These are phyloP conservation scores for Amazona guildingii DNA, from an alignment of 2,113 vertebrate species.

Conservation along the genomic window DNA sequence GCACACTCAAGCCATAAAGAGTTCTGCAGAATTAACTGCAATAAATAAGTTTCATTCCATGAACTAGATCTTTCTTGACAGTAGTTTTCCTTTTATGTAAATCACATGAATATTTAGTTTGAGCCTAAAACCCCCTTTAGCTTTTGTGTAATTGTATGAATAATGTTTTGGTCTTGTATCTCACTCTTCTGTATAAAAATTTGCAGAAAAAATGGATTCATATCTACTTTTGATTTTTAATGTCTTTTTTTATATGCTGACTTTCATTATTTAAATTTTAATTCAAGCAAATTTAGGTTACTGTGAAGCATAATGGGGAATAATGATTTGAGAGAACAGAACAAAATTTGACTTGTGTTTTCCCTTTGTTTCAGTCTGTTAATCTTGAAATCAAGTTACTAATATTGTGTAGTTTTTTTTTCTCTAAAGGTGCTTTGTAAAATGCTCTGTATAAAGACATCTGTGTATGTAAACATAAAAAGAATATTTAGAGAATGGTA, in stretches of 20 bases:
- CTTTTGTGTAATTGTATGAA: neutral
- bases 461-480: neutral
- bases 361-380: neutral
- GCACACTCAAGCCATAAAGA: neutral
- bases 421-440: neutral
- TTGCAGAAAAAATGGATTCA: neutral
- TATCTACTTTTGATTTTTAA: neutral
- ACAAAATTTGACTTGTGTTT: neutral
- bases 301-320: neutral
- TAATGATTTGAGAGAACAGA: neutral
- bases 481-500: neutral
- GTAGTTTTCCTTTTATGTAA: neutral
- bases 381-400: neutral
- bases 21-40: conserved; percentile 10
- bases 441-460: neutral
- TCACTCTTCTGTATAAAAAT: neutral
- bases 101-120: neutral
- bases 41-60: neutral
- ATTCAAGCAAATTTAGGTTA: neutral
- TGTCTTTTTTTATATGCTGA: neutral
- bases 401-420: neutral
- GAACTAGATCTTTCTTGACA: neutral
- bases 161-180: neutral
- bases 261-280: neutral
- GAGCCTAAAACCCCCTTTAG: neutral